phyloP scores from a whole-genome alignment of 2,888 invertebrate genomes.

The Rotaria magnacalcarata region DNA sequence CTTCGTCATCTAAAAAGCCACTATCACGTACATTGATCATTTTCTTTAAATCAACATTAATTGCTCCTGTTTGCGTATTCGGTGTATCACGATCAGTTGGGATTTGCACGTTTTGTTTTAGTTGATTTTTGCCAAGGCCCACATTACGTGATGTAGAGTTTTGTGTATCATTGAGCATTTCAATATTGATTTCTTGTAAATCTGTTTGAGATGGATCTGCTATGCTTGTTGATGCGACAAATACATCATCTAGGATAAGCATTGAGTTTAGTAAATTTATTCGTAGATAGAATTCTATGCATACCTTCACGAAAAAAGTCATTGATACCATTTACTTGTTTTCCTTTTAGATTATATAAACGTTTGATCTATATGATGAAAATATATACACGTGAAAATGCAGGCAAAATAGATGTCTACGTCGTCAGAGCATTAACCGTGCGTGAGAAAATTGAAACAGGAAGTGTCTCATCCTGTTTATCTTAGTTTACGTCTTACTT shows the following conservation, averaged over 20 bases:
- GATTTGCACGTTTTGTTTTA: not conserved
- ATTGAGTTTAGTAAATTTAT: not conserved
- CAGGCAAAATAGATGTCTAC: not conserved
- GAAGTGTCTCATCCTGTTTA: not conserved
- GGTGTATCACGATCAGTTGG: not conserved
- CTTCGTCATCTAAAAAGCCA: not conserved
- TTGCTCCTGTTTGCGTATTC: not conserved
- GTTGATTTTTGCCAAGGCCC: not conserved
- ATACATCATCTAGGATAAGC: not conserved
- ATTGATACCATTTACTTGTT: constrained; percentile 55
- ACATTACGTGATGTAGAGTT: not conserved
- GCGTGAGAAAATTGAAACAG: not conserved
- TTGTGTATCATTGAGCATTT: not conserved
- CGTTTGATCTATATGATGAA: not conserved
- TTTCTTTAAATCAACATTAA: not conserved
- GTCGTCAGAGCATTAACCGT: not conserved
- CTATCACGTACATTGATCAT: not conserved
- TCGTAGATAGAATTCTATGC: not conserved
- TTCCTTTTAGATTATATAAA: constrained; percentile 54
- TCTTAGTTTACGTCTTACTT: not conserved
- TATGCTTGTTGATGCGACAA: not conserved
- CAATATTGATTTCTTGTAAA: not conserved
- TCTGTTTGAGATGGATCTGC: not conserved
- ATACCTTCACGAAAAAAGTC: constrained; percentile 58
- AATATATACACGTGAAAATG: not conserved